Base-by-base conservation (phyloP, 2,888 invertebrate genomes). In the Spisula subtruncata region DNA sequence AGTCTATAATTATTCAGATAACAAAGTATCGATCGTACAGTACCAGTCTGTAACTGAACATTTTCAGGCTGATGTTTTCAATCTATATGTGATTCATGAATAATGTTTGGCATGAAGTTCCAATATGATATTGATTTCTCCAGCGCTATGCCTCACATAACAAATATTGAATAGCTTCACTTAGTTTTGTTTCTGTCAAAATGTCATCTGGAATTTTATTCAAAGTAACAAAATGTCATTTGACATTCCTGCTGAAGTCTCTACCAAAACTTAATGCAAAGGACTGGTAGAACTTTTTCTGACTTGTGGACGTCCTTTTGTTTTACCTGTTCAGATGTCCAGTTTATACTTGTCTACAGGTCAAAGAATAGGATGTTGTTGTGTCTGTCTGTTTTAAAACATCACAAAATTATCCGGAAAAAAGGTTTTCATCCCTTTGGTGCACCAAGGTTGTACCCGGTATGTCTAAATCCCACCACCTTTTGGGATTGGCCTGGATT, bases 51-150 rank as follows among this genome's bases (percentile, higher is more conserved):
- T 25, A 16, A 12, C 20, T 18, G 75, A 75, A 14, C 75, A 1
- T 32, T 75, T 75, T 75, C 75, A 75, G 75, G 75, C 16, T 32
- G 75, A 75, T 75, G 75, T 75, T 75, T 75, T 75, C 29, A 35
- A 75, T 66, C 60, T 66, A n/a, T 25, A 25, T 25, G 35, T 32
- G 75, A 75, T 35, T 75, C 75, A 75, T 75, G 75, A 75, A 75
- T 75, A 35, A 75, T 75, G 35, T 20, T 75, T 8, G 35, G 75
- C 18, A 35, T 75, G 16, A 35, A 14, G 35, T 35, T 75, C 75
- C 75, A 35, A 75, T 75, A 75, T 25, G 18, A 75, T 75, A 75
- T 75, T 75, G 75, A 75, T 75, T 75, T 35, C 35, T 75, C 35
- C 14, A 12, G 16, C 10, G 35, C 35, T 32, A 75, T 75, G 75